Evolutionary conservation across 2,888 invertebrate genomes (phyloP).

Genomic region (Anthrax anthrax): DNA sequence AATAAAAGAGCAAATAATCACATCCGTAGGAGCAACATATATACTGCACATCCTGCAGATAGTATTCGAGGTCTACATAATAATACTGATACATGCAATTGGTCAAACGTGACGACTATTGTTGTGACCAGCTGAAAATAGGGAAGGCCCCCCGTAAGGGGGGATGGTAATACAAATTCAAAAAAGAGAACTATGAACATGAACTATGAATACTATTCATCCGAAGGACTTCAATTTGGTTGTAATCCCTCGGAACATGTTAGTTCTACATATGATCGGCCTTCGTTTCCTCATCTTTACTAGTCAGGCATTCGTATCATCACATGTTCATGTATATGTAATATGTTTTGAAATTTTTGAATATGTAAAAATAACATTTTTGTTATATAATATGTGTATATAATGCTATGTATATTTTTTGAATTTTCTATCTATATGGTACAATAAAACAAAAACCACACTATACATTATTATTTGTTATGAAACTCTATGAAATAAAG

Average conservation of each 20-base stretch:
- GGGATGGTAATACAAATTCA: conserved; percentile 1
- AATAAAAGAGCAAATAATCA: conserved; percentile 32
- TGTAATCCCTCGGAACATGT: conserved; percentile 2
- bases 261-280: neutral
- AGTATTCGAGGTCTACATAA: conserved; percentile 29
- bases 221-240: conserved; percentile 3
- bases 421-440: no score
- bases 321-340: no score
- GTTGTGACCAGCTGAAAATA: conserved; percentile 32
- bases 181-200: neutral
- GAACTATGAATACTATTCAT: neutral
- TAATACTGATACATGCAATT: conserved; percentile 22
- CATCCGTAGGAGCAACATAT: conserved; percentile 32
- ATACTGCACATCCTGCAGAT: conserved; percentile 33
- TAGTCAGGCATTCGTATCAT: conserved; percentile 2
- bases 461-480: no score
- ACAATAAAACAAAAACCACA: no score
- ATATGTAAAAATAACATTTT: no score
- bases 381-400: no score
- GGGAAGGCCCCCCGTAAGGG: neutral
- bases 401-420: no score
- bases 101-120: conserved; percentile 25
- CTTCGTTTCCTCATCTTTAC: conserved; percentile 5
- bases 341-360: no score
- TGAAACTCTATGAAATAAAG: no score